These are phyloP conservation scores for Hemibates koningsi DNA, from an alignment of 2,113 vertebrate species.

Conservation along the genomic window DNA sequence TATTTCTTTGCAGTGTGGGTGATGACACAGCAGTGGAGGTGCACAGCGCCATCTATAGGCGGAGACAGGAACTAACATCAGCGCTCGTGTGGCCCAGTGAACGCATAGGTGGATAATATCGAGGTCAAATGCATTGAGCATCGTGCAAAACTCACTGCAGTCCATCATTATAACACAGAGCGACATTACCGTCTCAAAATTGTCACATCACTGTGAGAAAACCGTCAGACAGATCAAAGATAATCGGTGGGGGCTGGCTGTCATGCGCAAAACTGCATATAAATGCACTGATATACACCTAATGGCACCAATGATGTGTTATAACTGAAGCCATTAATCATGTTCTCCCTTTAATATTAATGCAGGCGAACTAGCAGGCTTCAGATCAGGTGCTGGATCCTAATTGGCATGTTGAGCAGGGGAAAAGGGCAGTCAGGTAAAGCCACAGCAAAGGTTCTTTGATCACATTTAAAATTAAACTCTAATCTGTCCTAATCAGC, in stretches of 20 bases:
- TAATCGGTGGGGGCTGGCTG: background rate
- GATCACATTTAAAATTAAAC: background rate
- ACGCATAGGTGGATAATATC: background rate
- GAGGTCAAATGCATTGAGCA: slow-evolving; percentile 15
- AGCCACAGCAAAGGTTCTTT: background rate
- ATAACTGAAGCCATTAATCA: background rate
- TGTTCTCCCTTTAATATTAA: background rate
- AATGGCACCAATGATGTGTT: background rate
- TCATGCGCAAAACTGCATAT: slow-evolving; percentile 5
- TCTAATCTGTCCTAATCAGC: background rate
- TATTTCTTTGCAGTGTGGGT: background rate
- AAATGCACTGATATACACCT: background rate
- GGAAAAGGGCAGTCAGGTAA: background rate
- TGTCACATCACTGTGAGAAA: background rate
- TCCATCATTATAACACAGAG: background rate
- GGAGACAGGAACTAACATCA: background rate
- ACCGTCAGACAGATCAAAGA: background rate
- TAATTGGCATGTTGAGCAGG: background rate
- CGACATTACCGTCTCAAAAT: background rate
- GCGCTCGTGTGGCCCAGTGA: background rate
- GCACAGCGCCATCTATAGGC: slow-evolving; percentile 61
- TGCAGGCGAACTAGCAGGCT: background rate
- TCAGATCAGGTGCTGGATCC: background rate
- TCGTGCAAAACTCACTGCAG: background rate
- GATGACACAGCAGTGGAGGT: slow-evolving; percentile 12